Conservation (phyloP, 2,113 vertebrate genomes). For the Oxyura jamaicensis region DNA sequence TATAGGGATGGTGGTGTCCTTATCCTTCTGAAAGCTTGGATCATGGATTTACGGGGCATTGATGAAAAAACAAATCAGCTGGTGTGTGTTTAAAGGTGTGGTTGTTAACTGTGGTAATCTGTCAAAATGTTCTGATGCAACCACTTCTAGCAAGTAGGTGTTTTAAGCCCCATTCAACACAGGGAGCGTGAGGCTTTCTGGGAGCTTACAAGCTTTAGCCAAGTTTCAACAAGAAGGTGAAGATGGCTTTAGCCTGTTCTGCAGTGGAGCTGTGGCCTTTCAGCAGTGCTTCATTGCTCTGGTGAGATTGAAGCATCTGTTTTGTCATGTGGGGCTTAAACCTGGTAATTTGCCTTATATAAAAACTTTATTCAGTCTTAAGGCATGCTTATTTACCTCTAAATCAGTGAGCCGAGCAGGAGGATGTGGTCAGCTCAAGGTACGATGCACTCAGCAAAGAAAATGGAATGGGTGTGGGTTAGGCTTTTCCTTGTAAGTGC, state of each 20-base stretch:
- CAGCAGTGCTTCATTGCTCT: background rate
- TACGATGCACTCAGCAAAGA: background rate
- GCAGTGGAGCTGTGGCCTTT: background rate
- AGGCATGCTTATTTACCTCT: background rate
- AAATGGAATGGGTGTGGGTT: rapidly evolving
- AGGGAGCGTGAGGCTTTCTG: background rate
- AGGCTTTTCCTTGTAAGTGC: background rate
- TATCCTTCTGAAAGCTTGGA: background rate
- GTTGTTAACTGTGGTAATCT: background rate
- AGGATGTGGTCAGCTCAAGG: background rate
- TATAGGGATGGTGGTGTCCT: background rate
- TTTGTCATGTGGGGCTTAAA: background rate
- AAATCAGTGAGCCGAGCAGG: background rate
- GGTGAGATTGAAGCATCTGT: background rate
- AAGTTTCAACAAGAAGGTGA: background rate
- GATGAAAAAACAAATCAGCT: background rate
- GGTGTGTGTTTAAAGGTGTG: background rate
- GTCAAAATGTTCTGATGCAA: background rate
- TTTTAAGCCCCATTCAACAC: background rate
- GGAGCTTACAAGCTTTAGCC: background rate
- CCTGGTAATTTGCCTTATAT: background rate
- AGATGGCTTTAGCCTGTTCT: background rate
- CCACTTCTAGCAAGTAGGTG: background rate
- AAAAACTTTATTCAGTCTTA: background rate
- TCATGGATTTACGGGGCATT: background rate